Evolutionary conservation across 1,140 invertebrate genomes (phyloP).

Genomic region (Dendroctonus ponderosae): DNA sequence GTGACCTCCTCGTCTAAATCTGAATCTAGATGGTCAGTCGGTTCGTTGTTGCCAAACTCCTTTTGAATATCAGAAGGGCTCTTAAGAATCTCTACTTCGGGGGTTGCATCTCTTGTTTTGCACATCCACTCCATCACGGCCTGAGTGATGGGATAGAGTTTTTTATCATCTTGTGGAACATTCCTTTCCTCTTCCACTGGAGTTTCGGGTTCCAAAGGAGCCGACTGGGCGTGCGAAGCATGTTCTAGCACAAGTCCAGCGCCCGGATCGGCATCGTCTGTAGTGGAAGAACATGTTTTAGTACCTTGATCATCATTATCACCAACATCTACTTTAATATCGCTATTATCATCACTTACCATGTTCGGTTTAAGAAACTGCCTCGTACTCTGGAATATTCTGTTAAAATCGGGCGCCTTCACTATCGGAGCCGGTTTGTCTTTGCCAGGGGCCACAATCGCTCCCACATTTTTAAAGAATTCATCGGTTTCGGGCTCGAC

Average conservation of each 20-base stretch:
- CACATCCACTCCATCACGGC: constrained; percentile 50
- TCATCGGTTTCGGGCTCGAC: constrained; percentile 40
- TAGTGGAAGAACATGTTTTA: constrained; percentile 29
- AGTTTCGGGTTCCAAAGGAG: constrained; percentile 11
- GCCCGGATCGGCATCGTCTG: constrained; percentile 37
- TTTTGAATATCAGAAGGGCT: constrained; percentile 43
- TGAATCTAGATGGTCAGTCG: neutral
- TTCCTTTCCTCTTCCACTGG: constrained; percentile 14
- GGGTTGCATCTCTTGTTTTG: constrained; percentile 47
- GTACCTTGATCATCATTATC: constrained; percentile 22
- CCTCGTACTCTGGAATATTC: constrained; percentile 39
- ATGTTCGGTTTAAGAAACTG: constrained; percentile 38
- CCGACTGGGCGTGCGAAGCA: constrained; percentile 8
- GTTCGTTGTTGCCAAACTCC: constrained; percentile 34
- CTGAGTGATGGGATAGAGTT: constrained; percentile 45
- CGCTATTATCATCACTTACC: constrained; percentile 31
- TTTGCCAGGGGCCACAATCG: constrained; percentile 1
- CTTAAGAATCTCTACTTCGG: constrained; percentile 48
- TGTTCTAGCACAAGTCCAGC: constrained; percentile 42
- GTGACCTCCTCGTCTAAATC: constrained; percentile 36
- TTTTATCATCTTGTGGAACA: constrained; percentile 22
- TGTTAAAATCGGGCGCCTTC: constrained; percentile 40
- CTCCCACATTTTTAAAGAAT: constrained; percentile 43
- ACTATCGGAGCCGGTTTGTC: constrained; percentile 12
- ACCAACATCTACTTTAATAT: constrained; percentile 24